Evolutionary conservation across 2,888 invertebrate genomes (phyloP).

Genomic region (Caenorhabditis drosophilae): DNA sequence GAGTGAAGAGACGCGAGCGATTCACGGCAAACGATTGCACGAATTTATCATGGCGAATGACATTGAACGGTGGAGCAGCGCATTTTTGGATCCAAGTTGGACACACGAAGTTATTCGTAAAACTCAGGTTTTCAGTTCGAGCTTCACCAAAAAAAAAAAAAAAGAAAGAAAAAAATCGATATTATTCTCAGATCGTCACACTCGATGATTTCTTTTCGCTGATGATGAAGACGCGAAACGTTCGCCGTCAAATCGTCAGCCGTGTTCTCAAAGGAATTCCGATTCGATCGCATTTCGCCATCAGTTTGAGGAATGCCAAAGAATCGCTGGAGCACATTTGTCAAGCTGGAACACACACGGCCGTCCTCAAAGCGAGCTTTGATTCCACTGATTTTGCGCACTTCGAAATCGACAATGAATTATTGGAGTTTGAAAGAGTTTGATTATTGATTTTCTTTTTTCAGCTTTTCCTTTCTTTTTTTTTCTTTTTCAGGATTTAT

Average conservation of each 20-base stretch:
- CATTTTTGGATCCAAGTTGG: conserved; percentile 66
- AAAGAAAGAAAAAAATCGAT: neutral
- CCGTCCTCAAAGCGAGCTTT: conserved; percentile 30
- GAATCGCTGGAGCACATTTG: conserved; percentile 61
- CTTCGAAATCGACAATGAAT: conserved; percentile 63
- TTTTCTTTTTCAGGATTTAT: conserved; percentile 54
- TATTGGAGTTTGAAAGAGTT: conserved; percentile 60
- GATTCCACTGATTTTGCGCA: conserved; percentile 45
- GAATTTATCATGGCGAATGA: conserved; percentile 68
- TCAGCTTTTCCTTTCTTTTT: neutral
- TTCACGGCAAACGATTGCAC: conserved; percentile 58
- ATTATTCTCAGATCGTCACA: conserved; percentile 49
- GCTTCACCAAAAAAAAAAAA: conserved; percentile 6
- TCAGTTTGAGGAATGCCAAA: conserved; percentile 66
- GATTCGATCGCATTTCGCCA: conserved; percentile 64
- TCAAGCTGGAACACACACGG: conserved; percentile 47
- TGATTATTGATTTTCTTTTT: neutral
- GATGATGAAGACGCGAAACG: conserved; percentile 67
- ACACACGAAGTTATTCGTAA: conserved; percentile 66
- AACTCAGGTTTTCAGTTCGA: conserved; percentile 37
- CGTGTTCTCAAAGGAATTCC: conserved; percentile 68
- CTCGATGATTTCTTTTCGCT: conserved; percentile 67
- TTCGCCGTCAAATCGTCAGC: conserved; percentile 67
- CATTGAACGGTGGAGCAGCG: conserved; percentile 56
- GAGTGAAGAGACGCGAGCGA: conserved; percentile 48